Base-by-base conservation (phyloP, 2,888 invertebrate species). In the Ormyrus thymus region DNA sequence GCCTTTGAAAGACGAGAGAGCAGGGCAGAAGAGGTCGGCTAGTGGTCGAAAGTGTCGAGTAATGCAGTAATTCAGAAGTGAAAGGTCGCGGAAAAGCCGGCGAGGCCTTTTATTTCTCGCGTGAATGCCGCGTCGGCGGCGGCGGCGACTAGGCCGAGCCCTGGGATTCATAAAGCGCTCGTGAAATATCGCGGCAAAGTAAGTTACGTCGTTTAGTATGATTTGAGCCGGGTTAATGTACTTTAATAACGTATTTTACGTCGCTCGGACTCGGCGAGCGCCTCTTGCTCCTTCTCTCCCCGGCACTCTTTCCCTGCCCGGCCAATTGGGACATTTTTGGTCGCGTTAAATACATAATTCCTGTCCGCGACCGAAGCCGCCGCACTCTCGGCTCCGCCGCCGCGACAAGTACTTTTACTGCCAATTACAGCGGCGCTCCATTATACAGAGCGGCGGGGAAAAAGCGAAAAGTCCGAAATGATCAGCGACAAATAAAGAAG, bases 171-270 rank as follows among this genome's bases (percentile, higher is more conserved):
- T 85, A 84, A 85, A 85, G 83, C 83, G 84, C 72, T 83, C 81
- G 83, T 85, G 84, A 85, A 84, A 85, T 85, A 84, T 84, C 83
- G 84, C 81, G 82, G 84, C 82, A 84, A 85, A 85, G 84, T 84
- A 84, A 85, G 84, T 85, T 85, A 83, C 83, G 84, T 84, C 85
- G 84, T 85, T 85, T 85, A 85, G 84, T 83, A 83, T 82, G 84
- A 85, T 85, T 85, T 83, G 83, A 84, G 85, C 83, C 81, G 79
- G 82, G 83, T 84, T 84, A 84, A 84, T 85, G 84, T 84, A 83
- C 84, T 85, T 84, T 84, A 84, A 85, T 84, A 84, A 84, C 84
- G 83, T 83, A 83, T 84, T 85, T 71, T 61, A 48, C 59, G 59
- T 9, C 1, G 68, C 71, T 48, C 6, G 71, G 79, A 50, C 55